A percentile compares a stretch with the other conserved stretches of the same genome.
phyloP scores from a whole-genome alignment of 2,797 vertebrate genomes.

The Scolopax rusticola region DNA sequence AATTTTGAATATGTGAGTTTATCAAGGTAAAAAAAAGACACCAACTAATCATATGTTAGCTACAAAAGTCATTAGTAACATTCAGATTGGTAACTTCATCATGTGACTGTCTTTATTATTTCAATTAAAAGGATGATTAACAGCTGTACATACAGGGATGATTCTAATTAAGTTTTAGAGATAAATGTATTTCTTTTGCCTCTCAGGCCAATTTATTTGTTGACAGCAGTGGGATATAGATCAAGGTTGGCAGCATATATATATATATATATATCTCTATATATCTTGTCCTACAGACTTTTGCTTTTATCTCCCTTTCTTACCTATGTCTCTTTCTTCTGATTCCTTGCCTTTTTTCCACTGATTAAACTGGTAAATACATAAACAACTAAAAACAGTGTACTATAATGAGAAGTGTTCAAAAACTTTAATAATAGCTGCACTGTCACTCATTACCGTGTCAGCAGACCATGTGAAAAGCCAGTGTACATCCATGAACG shows the following conservation, averaged over 20 bases:
- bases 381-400: background rate
- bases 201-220: background rate
- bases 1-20: background rate
- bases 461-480: background rate
- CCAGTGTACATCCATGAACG: background rate
- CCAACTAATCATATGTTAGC: background rate
- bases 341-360: background rate
- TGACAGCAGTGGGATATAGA: background rate
- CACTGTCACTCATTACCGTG: background rate
- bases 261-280: background rate
- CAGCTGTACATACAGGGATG: background rate
- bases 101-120: background rate
- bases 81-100: background rate
- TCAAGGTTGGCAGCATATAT: background rate
- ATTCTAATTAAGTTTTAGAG: background rate
- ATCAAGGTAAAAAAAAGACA: background rate
- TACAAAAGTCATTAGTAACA: background rate
- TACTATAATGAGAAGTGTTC: background rate
- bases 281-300: background rate
- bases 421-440: background rate
- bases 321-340: background rate
- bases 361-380: background rate
- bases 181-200: background rate
- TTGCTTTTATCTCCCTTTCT: background rate
- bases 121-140: background rate